Conservation (phyloP, 2,888 invertebrate species). For the Dicyrtoma fusca region DNA sequence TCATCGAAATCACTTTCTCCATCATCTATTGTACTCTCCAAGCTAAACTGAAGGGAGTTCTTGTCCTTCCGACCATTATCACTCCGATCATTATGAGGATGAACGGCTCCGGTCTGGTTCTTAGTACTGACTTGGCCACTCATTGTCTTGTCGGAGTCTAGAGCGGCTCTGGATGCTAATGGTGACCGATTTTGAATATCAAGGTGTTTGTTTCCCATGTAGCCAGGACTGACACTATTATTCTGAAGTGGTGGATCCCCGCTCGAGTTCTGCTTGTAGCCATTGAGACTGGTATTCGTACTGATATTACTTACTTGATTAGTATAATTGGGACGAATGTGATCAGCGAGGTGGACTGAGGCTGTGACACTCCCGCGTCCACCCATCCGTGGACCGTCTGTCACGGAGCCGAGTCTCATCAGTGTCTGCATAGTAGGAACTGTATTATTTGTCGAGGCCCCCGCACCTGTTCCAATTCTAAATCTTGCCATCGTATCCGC, state of each 20-base stretch:
- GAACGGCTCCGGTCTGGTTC: too few relatives aligned
- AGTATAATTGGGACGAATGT: too few relatives aligned
- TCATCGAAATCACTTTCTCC: slow-evolving; percentile 23
- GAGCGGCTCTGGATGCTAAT: too few relatives aligned
- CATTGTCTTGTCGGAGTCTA: too few relatives aligned
- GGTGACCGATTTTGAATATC: too few relatives aligned
- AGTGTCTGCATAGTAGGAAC: slow-evolving; percentile 56
- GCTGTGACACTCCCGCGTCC: slow-evolving; percentile 29
- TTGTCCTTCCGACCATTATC: background rate
- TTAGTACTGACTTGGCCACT: background rate
- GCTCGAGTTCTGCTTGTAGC: too few relatives aligned
- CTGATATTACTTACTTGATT: too few relatives aligned
- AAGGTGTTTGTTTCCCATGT: background rate
- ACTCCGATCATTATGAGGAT: too few relatives aligned
- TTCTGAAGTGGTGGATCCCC: background rate
- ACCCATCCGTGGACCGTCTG: slow-evolving; percentile 19
- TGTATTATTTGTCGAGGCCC: slow-evolving; percentile 58
- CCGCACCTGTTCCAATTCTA: slow-evolving; percentile 60
- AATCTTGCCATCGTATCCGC: slow-evolving; percentile 58
- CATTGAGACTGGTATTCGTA: too few relatives aligned
- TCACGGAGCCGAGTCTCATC: slow-evolving; percentile 41
- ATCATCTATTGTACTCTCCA: slow-evolving; percentile 41
- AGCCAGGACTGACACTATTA: background rate
- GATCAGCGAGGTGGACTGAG: background rate
- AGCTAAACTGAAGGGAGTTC: slow-evolving; percentile 18